Conservation (phyloP, 2,888 invertebrate species). For the Synergus japonicus region DNA sequence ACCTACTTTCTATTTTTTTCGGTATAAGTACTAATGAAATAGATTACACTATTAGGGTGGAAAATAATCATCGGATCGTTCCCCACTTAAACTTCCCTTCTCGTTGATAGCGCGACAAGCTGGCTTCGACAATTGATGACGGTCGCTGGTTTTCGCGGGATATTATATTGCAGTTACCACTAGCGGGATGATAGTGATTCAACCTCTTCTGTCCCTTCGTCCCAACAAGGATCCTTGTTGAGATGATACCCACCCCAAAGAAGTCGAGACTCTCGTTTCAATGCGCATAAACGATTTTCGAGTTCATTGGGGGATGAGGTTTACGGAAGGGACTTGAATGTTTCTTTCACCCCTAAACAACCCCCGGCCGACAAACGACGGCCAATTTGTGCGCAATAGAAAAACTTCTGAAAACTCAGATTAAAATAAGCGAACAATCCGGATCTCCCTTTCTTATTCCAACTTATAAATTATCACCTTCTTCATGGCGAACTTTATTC, state of each 20-base stretch:
- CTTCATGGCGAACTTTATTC: slow-evolving; percentile 63
- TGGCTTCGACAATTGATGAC: slow-evolving; percentile 66
- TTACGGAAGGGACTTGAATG: slow-evolving; percentile 37
- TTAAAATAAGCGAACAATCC: slow-evolving; percentile 68
- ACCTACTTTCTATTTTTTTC: not conserved
- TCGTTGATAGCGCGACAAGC: slow-evolving; percentile 13
- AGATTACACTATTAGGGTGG: not conserved
- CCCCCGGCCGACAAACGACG: slow-evolving; percentile 68
- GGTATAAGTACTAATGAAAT: not conserved
- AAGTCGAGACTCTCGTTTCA: slow-evolving; percentile 31
- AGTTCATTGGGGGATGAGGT: slow-evolving; percentile 22
- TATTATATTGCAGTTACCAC: slow-evolving; percentile 67
- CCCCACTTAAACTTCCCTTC: not conserved
- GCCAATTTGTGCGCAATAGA: slow-evolving; percentile 70
- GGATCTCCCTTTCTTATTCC: slow-evolving; percentile 42
- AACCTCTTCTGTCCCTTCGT: not conserved
- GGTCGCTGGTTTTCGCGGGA: slow-evolving; percentile 62
- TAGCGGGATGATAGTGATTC: slow-evolving; percentile 26
- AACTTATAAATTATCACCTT: slow-evolving; percentile 64
- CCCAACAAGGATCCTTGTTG: slow-evolving; percentile 5
- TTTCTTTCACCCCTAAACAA: slow-evolving; percentile 21
- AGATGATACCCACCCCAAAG: slow-evolving; percentile 24
- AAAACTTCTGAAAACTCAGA: slow-evolving; percentile 72
- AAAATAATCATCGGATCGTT: not conserved
- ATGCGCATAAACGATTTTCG: slow-evolving; percentile 38